phyloP scores from a whole-genome alignment of 2,888 invertebrate species.

The Drosophila nigricruria region DNA sequence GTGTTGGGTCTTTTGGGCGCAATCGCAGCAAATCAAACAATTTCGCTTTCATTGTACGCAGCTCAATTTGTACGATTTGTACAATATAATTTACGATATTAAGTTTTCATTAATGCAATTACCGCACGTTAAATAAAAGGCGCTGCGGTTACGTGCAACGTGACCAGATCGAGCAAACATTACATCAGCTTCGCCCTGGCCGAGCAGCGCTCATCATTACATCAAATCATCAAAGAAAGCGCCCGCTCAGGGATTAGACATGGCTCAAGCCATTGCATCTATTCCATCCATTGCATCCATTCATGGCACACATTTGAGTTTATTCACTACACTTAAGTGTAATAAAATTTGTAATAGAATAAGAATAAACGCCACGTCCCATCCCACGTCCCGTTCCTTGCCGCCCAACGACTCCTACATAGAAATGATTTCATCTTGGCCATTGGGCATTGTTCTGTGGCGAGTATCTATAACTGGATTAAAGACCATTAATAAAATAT shows the following conservation, averaged over 20 bases:
- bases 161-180: conserved; percentile 77
- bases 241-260: conserved; percentile 64
- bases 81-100: conserved; percentile 78
- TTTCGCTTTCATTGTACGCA: conserved; percentile 78
- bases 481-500: conserved; percentile 48
- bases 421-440: conserved; percentile 67
- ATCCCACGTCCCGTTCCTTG: background rate
- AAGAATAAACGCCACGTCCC: conserved; percentile 41
- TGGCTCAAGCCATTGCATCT: conserved; percentile 45
- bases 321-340: conserved; percentile 38
- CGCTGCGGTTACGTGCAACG: conserved; percentile 77
- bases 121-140: conserved; percentile 77
- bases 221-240: conserved; percentile 30
- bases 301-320: conserved; percentile 61
- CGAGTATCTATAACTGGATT: conserved; percentile 35
- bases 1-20: conserved; percentile 18
- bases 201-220: conserved; percentile 45
- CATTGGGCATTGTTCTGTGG: conserved; percentile 44
- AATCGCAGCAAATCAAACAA: conserved; percentile 69
- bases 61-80: conserved; percentile 78
- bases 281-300: conserved; percentile 40
- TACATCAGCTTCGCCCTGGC: conserved; percentile 62
- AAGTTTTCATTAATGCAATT: conserved; percentile 78
- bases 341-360: conserved; percentile 51
- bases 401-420: conserved; percentile 31